Evolutionary conservation across 2,113 vertebrate genomes (phyloP).

Genomic region (Eulemur rufifrons): DNA sequence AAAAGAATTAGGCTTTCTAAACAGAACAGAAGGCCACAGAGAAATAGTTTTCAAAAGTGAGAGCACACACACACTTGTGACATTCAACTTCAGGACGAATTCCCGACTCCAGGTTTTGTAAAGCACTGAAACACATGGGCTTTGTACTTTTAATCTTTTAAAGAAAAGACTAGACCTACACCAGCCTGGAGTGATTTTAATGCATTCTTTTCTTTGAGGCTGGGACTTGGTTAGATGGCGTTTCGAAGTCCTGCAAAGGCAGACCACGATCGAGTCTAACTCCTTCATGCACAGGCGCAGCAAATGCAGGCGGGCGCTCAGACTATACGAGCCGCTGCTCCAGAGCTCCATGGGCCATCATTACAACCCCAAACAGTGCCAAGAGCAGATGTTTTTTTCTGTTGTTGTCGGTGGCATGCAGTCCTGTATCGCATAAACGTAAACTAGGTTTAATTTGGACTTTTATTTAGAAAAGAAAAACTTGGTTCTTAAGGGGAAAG

Average conservation of each 20-base stretch:
- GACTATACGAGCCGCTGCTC: background rate
- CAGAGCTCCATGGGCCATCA: background rate
- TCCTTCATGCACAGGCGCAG: background rate
- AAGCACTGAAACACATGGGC: background rate
- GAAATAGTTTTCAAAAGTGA: conserved; percentile 29
- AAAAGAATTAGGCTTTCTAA: conserved; percentile 31
- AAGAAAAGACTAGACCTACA: conserved; percentile 15
- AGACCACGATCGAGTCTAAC: background rate
- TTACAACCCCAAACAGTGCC: conserved; percentile 17
- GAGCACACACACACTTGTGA: conserved; percentile 16
- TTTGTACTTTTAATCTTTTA: conserved; percentile 30
- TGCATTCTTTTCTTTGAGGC: background rate
- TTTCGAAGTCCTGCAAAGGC: background rate
- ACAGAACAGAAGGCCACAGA: conserved; percentile 54
- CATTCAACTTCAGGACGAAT: conserved; percentile 27
- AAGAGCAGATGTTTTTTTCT: conserved; percentile 31
- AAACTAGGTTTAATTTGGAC: conserved; percentile 66
- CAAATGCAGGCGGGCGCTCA: background rate
- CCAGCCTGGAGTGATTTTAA: background rate
- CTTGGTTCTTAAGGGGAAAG: conserved; percentile 40
- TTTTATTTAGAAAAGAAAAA: conserved; percentile 75
- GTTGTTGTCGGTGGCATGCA: conserved; percentile 15
- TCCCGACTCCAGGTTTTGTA: conserved; percentile 50
- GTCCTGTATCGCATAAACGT: conserved; percentile 54
- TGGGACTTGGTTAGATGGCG: background rate